These are phyloP conservation scores for Mesorhabditis sp. DNA, from an alignment of 2,888 invertebrate species.

Conservation along the genomic window DNA sequence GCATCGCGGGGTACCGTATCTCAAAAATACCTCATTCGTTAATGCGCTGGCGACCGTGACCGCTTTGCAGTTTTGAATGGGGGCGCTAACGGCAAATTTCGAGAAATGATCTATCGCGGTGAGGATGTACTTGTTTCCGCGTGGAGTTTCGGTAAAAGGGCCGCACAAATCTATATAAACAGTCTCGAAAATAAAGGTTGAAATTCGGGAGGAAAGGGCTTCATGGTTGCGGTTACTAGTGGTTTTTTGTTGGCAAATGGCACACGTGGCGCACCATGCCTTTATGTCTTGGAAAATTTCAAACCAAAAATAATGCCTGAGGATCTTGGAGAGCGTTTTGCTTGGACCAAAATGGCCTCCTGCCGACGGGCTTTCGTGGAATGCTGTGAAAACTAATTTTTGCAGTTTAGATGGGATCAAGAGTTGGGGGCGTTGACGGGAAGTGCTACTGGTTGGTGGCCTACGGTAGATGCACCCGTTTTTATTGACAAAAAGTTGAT, in stretches of 20 bases:
- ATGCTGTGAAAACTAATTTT: constrained; percentile 15
- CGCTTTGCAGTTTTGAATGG: constrained; percentile 52
- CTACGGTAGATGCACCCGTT: too few relatives aligned
- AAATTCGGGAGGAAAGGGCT: constrained; percentile 10
- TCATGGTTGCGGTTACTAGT: constrained; percentile 11
- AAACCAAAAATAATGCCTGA: constrained; percentile 20
- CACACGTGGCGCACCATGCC: constrained; percentile 13
- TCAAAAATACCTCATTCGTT: constrained; percentile 23
- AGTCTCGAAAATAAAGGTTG: constrained; percentile 12
- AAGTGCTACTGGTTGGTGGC: too few relatives aligned
- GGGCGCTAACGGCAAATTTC: constrained; percentile 35
- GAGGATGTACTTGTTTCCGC: constrained; percentile 18
- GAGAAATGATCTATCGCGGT: constrained; percentile 17
- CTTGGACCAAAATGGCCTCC: constrained; percentile 26
- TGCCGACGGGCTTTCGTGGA: constrained; percentile 18
- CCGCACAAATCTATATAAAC: constrained; percentile 24
- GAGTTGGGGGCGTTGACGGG: background rate
- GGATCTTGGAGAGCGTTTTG: constrained; percentile 22
- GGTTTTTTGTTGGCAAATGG: constrained; percentile 22
- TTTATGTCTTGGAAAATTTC: constrained; percentile 16
- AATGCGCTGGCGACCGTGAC: constrained; percentile 49
- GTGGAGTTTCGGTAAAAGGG: constrained; percentile 11
- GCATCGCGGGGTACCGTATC: constrained; percentile 30
- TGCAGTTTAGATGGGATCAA: constrained; percentile 15
- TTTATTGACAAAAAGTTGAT: too few relatives aligned